Conservation (phyloP, 2,113 vertebrate genomes). For the Oostethus manadensis region DNA sequence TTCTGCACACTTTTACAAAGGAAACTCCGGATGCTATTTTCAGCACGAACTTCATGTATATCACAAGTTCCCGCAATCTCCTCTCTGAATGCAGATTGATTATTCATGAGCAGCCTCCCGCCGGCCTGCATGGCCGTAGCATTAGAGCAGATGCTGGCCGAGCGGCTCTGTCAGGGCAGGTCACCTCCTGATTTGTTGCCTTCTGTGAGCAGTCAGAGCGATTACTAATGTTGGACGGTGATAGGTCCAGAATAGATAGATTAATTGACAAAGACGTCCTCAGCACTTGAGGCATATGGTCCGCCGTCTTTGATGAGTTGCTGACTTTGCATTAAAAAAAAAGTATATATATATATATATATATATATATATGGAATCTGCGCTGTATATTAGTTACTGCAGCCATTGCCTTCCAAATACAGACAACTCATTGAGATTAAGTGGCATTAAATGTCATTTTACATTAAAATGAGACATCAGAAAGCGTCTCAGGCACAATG, state of each 20-base stretch:
- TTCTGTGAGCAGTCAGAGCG: conserved; percentile 40
- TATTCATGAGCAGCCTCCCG: conserved; percentile 45
- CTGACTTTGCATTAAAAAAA: conserved; percentile 20
- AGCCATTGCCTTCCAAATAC: conserved; percentile 8
- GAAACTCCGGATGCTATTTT: not conserved
- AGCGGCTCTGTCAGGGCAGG: conserved; percentile 31
- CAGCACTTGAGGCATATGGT: conserved; percentile 22
- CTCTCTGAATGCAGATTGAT: conserved; percentile 39
- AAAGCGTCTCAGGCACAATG: too few relatives aligned
- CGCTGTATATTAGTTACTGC: conserved; percentile 9
- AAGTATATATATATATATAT: conserved; percentile 6
- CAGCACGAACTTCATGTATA: not conserved
- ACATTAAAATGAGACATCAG: too few relatives aligned
- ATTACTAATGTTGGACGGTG: conserved; percentile 39
- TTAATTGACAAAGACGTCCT: conserved; percentile 10
- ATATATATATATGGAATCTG: conserved; percentile 17
- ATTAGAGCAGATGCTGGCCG: conserved; percentile 37
- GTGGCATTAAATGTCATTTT: not conserved
- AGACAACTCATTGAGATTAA: conserved; percentile 3
- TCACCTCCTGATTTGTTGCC: conserved; percentile 40
- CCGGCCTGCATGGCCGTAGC: conserved; percentile 15
- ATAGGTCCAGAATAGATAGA: conserved; percentile 39
- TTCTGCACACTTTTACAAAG: not conserved
- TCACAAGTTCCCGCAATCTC: conserved; percentile 4
- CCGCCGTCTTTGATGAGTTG: conserved; percentile 24